Evolutionary conservation across 2,888 invertebrate genomes (phyloP).

Genomic region (Plebejus argus): DNA sequence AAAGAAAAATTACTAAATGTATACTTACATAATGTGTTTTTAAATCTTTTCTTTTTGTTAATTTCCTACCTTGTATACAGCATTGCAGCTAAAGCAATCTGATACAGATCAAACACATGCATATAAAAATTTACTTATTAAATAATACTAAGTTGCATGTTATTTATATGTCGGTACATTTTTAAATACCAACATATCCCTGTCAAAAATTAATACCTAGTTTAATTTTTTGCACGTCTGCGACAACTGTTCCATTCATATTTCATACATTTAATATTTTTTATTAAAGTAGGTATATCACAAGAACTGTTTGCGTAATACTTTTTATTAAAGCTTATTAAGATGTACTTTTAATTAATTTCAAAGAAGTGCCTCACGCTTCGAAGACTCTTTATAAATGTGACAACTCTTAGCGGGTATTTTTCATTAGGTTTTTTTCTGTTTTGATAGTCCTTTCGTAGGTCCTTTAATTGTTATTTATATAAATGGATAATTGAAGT

Average conservation of each 20-base stretch:
- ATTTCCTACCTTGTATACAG: no score
- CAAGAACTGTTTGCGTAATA: not conserved
- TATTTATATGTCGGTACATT: not conserved
- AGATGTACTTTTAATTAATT: conserved; percentile 12
- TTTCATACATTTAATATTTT: not conserved
- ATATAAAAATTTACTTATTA: not conserved
- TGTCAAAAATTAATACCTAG: not conserved
- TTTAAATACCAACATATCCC: not conserved
- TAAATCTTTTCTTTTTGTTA: no score
- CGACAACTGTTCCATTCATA: not conserved
- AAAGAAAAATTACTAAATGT: no score
- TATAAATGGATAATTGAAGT: not conserved
- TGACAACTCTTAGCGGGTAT: not conserved
- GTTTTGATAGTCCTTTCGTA: not conserved
- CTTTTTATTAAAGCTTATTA: not conserved
- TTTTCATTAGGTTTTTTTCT: not conserved
- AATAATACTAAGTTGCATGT: not conserved
- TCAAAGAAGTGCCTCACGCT: not conserved
- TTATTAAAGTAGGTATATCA: not conserved
- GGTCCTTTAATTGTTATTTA: no score
- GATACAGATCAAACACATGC: no score
- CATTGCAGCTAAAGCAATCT: no score
- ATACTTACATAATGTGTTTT: no score
- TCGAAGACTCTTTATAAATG: conserved; percentile 1
- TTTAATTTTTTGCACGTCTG: conserved; percentile 9